phyloP scores from a whole-genome alignment of 2,888 invertebrate species.

The Ferdinandea cuprea region DNA sequence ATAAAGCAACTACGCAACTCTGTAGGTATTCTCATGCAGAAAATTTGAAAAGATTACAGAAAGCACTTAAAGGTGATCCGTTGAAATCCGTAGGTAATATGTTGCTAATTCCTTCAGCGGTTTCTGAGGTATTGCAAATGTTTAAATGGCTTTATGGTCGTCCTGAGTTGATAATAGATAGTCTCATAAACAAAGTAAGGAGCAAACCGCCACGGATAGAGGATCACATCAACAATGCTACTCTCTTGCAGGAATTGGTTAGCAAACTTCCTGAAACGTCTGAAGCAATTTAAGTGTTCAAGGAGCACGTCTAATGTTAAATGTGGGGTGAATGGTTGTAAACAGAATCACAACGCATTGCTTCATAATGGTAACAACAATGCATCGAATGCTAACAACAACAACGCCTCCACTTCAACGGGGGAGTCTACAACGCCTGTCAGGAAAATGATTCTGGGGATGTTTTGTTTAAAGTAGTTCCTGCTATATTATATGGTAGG shows the following conservation, averaged over 20 bases:
- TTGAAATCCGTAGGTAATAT: conserved; percentile 11
- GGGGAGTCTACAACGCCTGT: not conserved
- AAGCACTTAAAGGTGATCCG: conserved; percentile 10
- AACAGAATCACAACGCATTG: not conserved
- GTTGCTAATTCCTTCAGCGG: too few species aligned
- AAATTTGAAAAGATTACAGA: conserved; percentile 7
- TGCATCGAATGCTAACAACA: too few species aligned
- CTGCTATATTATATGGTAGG: too few species aligned
- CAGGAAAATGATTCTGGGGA: too few species aligned
- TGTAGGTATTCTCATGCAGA: conserved; percentile 16
- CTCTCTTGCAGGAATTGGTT: conserved; percentile 28
- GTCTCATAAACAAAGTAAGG: conserved; percentile 7
- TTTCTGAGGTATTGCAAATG: too few species aligned
- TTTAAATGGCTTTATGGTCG: too few species aligned
- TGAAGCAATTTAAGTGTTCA: not conserved
- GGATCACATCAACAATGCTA: conserved; percentile 12
- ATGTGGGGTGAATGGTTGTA: not conserved
- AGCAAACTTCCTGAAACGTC: conserved; percentile 17
- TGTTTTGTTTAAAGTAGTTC: too few species aligned
- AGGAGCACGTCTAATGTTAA: conserved; percentile 1
- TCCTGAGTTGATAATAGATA: too few species aligned
- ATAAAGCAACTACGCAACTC: not conserved
- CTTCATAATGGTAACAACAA: not conserved
- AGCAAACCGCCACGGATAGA: not conserved
- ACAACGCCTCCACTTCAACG: not conserved